Evolutionary conservation across 2,113 vertebrate genomes (phyloP).

Genomic region (Pogonocichla stellata): DNA sequence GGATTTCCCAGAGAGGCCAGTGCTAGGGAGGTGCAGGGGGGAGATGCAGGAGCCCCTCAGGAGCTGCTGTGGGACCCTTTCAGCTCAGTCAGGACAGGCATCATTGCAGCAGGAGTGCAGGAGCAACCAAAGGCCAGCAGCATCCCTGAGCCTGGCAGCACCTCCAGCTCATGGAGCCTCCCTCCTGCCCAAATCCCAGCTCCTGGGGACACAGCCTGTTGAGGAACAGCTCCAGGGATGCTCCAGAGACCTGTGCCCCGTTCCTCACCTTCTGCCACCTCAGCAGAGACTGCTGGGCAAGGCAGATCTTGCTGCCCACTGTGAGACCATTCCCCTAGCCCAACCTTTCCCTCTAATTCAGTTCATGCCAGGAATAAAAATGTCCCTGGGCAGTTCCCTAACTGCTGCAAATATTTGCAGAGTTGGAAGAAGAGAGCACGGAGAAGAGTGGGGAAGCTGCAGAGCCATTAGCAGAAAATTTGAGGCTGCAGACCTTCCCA

Average conservation of each 20-base stretch:
- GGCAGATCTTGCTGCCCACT: neutral
- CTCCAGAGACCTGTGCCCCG: neutral
- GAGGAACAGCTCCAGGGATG: neutral
- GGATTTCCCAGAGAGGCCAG: neutral
- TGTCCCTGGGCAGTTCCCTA: neutral
- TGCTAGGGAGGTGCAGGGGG: fast-evolving
- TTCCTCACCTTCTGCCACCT: neutral
- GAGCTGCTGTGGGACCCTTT: neutral
- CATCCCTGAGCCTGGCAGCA: neutral
- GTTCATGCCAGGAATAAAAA: neutral
- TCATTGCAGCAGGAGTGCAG: fast-evolving
- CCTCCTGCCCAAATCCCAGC: neutral
- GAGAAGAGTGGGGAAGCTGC: neutral
- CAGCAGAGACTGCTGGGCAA: neutral
- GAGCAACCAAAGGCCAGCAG: neutral
- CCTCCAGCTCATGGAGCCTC: neutral
- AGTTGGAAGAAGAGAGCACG: neutral
- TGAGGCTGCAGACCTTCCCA: neutral
- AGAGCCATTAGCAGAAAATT: neutral
- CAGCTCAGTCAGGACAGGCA: fast-evolving
- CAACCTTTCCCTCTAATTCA: neutral
- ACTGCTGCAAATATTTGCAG: neutral
- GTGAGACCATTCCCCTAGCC: neutral
- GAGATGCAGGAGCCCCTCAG: neutral
- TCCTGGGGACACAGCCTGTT: neutral